Evolutionary conservation across 1,140 invertebrate genomes (phyloP), one percentile per base, ranked within the genome.

Genomic region (Paracyclopina nana): DNA sequence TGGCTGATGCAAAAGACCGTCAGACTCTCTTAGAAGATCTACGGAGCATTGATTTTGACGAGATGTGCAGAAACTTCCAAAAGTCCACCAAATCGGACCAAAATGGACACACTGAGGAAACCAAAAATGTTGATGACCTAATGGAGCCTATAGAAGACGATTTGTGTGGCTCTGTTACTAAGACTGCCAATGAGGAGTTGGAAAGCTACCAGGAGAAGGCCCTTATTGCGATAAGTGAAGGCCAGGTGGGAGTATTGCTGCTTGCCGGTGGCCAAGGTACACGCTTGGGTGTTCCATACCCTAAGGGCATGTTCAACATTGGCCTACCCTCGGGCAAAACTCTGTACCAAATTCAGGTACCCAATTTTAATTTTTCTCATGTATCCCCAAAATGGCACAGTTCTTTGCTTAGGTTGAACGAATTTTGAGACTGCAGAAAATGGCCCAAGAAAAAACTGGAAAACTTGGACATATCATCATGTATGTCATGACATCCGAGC

Each of bases 401-500:
- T 31, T 31, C 14, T 31, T 31, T 9, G n/a, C n/a, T n/a, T n/a
- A n/a, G n/a, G 26, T 48, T 0, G 86, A 94, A 62, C 71, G 88
- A 56, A 87, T 98, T 41, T 59, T 74, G 1, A 69, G 75, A 53
- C 63, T 97, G 0, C 72, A 91, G 60, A 61, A 75, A 54, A 64
- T 95, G 51, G n/a, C n/a, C n/a, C n/a, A n/a, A n/a, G n/a, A n/a
- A n/a, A n/a, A n/a, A n/a, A 85, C 86, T 0, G 55, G 60, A 40
- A 22, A n/a, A 4, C n/a, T 3, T 3, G 42, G 4, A 25, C 16
- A 44, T 12, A 20, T 44, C 5, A 12, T 12, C 3, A 20, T 44
- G 24, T 94, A 95, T 56, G 90, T 98, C 6, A 94, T 98, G 87
- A 95, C 91, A 2, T 95, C 88, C 55, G 83, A 90, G 61, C 79